phyloP scores from a whole-genome alignment of 2,888 invertebrate species.

The Drosophila flavopinicola region DNA sequence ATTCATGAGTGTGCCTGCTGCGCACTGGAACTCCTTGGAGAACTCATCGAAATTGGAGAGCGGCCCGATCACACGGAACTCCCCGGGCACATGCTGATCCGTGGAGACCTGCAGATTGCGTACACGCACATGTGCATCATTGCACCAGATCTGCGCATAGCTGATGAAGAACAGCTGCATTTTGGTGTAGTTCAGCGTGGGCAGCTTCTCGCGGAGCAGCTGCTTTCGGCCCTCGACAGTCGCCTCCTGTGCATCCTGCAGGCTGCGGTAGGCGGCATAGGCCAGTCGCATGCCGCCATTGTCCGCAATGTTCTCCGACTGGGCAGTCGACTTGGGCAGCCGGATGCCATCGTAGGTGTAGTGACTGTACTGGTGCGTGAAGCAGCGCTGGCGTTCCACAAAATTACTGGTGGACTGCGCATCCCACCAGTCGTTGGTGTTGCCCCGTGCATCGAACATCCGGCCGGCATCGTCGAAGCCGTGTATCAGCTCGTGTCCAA shows the following conservation, averaged over 20 bases:
- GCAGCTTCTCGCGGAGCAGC: slow-evolving; percentile 64
- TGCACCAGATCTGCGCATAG: slow-evolving; percentile 82
- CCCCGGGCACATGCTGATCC: slow-evolving; percentile 69
- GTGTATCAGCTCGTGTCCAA: slow-evolving; percentile 81
- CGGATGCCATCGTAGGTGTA: slow-evolving; percentile 62
- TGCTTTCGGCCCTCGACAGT: slow-evolving; percentile 14
- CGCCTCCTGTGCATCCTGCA: slow-evolving; percentile 57
- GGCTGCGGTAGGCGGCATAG: slow-evolving; percentile 76
- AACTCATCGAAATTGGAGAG: slow-evolving; percentile 80
- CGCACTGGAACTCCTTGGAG: slow-evolving; percentile 77
- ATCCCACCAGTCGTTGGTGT: slow-evolving; percentile 80
- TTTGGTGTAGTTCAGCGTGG: slow-evolving; percentile 71
- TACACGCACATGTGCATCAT: slow-evolving; percentile 55
- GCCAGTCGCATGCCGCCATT: slow-evolving; percentile 82
- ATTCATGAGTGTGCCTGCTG: slow-evolving; percentile 72
- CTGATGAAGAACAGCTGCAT: slow-evolving; percentile 82
- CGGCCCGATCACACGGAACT: slow-evolving; percentile 78
- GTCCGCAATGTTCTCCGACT: slow-evolving; percentile 82
- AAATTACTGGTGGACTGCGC: slow-evolving; percentile 60
- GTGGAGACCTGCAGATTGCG: slow-evolving; percentile 58
- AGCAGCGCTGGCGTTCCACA: slow-evolving; percentile 69
- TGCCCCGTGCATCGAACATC: slow-evolving; percentile 72
- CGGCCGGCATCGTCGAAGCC: slow-evolving; percentile 81
- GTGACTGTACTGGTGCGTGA: slow-evolving; percentile 74
- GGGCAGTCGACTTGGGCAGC: slow-evolving; percentile 64